Conservation (phyloP, 2,113 vertebrate species). For the Ahaetulla prasina region DNA sequence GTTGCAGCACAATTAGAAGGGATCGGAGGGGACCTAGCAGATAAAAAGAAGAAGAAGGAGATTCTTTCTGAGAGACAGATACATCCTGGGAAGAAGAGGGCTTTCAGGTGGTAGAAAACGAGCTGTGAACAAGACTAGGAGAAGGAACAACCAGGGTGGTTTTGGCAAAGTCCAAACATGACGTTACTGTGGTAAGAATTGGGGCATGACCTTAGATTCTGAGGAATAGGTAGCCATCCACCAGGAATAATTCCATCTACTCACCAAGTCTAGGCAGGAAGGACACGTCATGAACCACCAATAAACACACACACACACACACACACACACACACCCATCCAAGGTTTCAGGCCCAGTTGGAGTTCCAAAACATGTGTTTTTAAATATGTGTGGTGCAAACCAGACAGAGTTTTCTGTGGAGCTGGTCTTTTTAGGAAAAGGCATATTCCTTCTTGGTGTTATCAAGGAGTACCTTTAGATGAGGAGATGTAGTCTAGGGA, state of each 20-base stretch:
- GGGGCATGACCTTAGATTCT: neutral
- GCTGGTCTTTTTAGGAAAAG: neutral
- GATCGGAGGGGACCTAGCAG: neutral
- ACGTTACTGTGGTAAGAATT: neutral
- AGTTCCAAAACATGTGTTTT: neutral
- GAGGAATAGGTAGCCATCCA: neutral
- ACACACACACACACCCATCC: neutral
- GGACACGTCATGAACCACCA: neutral
- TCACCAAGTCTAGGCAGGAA: neutral
- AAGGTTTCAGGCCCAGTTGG: neutral
- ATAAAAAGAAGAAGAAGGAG: neutral
- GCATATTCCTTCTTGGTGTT: neutral
- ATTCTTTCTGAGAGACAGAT: neutral
- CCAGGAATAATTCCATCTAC: neutral
- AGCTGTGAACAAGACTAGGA: neutral
- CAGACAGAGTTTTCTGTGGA: neutral
- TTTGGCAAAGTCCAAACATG: neutral
- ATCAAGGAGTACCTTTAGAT: neutral
- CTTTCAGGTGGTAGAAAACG: neutral
- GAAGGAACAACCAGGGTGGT: neutral
- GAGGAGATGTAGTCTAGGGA: neutral
- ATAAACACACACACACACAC: neutral
- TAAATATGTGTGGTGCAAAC: neutral
- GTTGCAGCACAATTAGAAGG: neutral
- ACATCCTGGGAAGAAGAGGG: neutral